Conservation (phyloP, 2,888 invertebrate genomes). For the Galerucella nymphaeae region DNA sequence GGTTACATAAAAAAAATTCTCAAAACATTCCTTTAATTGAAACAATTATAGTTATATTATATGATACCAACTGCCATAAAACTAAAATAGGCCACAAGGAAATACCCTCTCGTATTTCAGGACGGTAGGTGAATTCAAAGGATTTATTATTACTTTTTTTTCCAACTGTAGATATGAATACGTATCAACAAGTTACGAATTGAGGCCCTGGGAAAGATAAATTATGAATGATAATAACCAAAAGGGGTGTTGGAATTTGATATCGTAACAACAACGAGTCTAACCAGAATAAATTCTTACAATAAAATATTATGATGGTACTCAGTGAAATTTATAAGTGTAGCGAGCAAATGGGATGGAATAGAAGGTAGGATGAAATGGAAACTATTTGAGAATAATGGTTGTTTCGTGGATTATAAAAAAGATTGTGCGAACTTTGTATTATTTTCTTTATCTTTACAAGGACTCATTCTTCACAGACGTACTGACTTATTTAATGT, state of each 20-base stretch:
- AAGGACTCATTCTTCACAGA: too few relatives aligned
- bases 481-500: too few relatives aligned
- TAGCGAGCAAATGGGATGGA: too few relatives aligned
- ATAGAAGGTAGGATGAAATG: too few relatives aligned
- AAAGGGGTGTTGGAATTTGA: constrained; percentile 9
- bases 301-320: too few relatives aligned
- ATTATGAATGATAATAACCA: constrained; percentile 7
- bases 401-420: too few relatives aligned
- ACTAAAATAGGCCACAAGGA: constrained; percentile 3
- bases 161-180: background rate
- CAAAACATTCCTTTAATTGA: background rate
- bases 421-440: too few relatives aligned
- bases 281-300: too few relatives aligned
- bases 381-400: too few relatives aligned
- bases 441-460: too few relatives aligned
- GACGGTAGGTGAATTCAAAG: background rate
- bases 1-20: too few relatives aligned
- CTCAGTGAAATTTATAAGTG: too few relatives aligned
- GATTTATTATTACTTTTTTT: constrained; percentile 1
- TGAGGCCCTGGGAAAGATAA: constrained; percentile 15
- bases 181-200: constrained; percentile 17
- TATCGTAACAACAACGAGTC: background rate
- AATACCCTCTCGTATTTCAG: constrained; percentile 7
- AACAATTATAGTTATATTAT: background rate
- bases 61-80: background rate